Evolutionary conservation across 1,140 invertebrate genomes (phyloP).

Genomic region (Druon quercuslanigerum): DNA sequence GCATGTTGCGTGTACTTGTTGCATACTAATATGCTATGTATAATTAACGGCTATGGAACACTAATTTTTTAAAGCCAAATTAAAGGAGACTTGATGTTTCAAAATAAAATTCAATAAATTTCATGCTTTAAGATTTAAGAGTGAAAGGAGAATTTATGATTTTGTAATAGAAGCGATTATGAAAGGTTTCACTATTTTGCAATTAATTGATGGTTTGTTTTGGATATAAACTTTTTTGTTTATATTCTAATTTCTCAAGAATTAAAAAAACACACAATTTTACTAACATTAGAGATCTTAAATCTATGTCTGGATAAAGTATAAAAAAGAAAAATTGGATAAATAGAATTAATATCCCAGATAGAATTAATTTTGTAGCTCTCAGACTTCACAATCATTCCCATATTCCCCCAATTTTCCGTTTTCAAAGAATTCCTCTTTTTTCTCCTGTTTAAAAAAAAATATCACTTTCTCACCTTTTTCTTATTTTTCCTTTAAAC

Average conservation of each 20-base stretch:
- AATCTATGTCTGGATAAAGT: background rate
- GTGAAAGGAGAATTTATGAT: slow-evolving; percentile 18
- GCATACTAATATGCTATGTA: background rate
- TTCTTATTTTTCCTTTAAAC: background rate
- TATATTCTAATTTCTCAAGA: background rate
- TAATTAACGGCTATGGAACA: slow-evolving; percentile 23
- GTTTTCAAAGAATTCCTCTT: too few relatives aligned
- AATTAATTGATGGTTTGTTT: background rate
- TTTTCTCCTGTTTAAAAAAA: background rate
- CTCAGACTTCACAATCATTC: background rate
- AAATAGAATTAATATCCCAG: too few relatives aligned
- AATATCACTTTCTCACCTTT: too few relatives aligned
- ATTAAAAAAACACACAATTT: background rate
- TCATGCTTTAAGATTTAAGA: background rate
- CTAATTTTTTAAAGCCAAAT: background rate
- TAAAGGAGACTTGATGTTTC: slow-evolving; percentile 7
- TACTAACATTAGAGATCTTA: background rate
- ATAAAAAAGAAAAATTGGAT: too few relatives aligned
- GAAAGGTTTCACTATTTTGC: slow-evolving; percentile 1
- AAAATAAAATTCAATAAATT: slow-evolving; percentile 9
- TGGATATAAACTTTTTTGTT: background rate
- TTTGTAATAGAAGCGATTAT: slow-evolving; percentile 1
- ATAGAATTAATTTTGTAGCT: background rate
- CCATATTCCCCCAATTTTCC: too few relatives aligned
- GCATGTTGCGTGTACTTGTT: slow-evolving; percentile 13